Base-by-base conservation (phyloP, 2,888 invertebrate species). In the Eutolmus rufibarbis region DNA sequence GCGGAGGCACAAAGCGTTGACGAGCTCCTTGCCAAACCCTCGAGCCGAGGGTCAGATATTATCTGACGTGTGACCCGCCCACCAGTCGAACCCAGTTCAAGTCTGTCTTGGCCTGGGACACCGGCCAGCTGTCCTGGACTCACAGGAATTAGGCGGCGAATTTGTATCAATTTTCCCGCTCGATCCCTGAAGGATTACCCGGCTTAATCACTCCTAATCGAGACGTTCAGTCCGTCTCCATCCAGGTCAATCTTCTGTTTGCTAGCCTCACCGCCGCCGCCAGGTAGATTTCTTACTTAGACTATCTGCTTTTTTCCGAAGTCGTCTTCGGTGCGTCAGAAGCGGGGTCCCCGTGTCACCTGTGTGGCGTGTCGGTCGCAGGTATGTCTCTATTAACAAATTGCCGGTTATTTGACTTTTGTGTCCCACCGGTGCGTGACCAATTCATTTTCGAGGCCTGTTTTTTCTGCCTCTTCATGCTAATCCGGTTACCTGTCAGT, bases 91-190 rank as follows among this genome's bases (percentile, higher is more conserved):
- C 46, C 43, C 16, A 19, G 46, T 78, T 19, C 78, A 78, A 40
- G 43, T 78, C 40, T 78, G 19, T 78, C 40, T 78, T 19, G 5
- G 5, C 12, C 66, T 78, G 46, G 46, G 46, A 78, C 43, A 76
- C 14, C 23, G 46, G 78, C 37, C 46, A 78, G 40, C 78, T 78
- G 78, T 78, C 43, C 23, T n/a, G 12, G 66, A 66, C 66, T 66
- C 66, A 0, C 19, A 28, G 40, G 78, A 78, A 78, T 78, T 78
- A 78, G 46, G 78, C 78, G 23, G 23, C 43, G 40, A 78, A 78
- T 78, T 78, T 78, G 78, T 78, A 78, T 78, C 78, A 78, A 78
- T 78, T 78, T 78, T 78, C 8, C 78, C 43, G 43, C 7, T 78
- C 19, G 9, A 40, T 12, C 40, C 46, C 40, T 78, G 14, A 46